These are phyloP conservation scores for Nicator chloris DNA, from an alignment of 2,113 vertebrate genomes.

Conservation along the genomic window DNA sequence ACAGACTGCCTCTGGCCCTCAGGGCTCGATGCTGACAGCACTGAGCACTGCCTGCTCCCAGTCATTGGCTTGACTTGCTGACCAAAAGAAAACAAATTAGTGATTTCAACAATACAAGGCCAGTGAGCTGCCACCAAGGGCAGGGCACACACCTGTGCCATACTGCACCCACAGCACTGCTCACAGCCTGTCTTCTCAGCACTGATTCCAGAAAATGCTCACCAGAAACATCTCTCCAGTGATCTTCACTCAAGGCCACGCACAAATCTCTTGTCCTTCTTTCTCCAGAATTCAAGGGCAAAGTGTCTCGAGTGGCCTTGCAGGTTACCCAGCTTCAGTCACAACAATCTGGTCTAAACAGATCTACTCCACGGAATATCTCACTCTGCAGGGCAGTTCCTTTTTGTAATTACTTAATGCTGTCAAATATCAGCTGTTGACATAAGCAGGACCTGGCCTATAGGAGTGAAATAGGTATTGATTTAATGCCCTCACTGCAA, in stretches of 20 bases:
- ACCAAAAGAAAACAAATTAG: not conserved
- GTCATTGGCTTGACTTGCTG: not conserved
- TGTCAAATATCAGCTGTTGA: not conserved
- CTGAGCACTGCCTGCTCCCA: not conserved
- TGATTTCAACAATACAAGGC: not conserved
- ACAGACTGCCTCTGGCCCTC: not conserved
- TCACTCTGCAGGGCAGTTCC: not conserved
- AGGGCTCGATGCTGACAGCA: fast-evolving
- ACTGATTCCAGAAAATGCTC: not conserved
- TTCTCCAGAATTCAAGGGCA: not conserved
- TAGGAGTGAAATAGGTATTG: not conserved
- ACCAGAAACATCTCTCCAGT: not conserved
- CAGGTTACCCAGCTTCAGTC: not conserved
- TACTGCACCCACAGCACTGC: fast-evolving
- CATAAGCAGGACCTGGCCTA: not conserved
- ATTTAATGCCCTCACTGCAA: not conserved
- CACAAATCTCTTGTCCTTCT: not conserved
- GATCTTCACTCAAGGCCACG: fast-evolving
- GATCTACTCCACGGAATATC: not conserved
- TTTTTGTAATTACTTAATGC: not conserved
- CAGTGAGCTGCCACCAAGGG: not conserved
- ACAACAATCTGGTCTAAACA: not conserved
- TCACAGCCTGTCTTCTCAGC: not conserved
- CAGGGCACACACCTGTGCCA: not conserved
- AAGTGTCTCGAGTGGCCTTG: fast-evolving